A percentile compares a stretch with the other conserved stretches of the same genome.
Conservation (phyloP, 2,113 vertebrate genomes). For the Aythya baeri region DNA sequence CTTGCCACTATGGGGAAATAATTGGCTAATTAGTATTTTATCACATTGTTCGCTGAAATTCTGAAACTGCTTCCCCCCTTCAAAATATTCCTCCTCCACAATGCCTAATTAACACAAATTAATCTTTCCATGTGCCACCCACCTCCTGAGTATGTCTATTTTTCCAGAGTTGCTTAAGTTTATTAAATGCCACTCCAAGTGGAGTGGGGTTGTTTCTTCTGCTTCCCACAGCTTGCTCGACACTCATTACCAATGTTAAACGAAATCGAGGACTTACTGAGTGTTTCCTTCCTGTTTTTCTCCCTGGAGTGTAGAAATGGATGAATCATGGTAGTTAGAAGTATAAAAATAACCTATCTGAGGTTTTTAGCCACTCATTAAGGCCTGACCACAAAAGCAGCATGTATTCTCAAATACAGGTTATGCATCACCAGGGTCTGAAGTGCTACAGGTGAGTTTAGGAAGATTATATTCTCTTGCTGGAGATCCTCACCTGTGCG, state of each 20-base stretch:
- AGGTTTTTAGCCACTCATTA: slow-evolving; percentile 18
- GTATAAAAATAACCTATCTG: slow-evolving; percentile 29
- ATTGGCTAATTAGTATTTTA: slow-evolving; percentile 62
- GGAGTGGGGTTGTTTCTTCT: slow-evolving; percentile 35
- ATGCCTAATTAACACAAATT: slow-evolving; percentile 57
- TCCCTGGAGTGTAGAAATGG: background rate
- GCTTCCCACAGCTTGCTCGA: slow-evolving; percentile 53
- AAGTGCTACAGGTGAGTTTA: background rate
- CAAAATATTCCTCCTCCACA: slow-evolving; percentile 59
- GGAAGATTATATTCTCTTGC: background rate
- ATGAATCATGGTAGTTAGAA: slow-evolving; percentile 53
- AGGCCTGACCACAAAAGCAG: background rate
- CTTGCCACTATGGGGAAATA: slow-evolving; percentile 33
- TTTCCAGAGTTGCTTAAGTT: slow-evolving; percentile 16
- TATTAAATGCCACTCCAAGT: slow-evolving; percentile 57
- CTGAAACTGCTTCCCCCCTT: slow-evolving; percentile 3
- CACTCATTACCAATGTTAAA: slow-evolving; percentile 16
- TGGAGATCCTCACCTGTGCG: background rate
- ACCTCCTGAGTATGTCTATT: slow-evolving; percentile 35
- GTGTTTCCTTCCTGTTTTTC: slow-evolving; percentile 61
- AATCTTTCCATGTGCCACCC: slow-evolving; percentile 52
- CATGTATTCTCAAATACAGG: background rate
- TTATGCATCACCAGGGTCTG: background rate
- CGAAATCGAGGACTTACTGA: background rate
- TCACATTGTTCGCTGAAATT: slow-evolving; percentile 52